phyloP scores from a whole-genome alignment of 1,140 invertebrate genomes.

The Hylaeus anthracinus region DNA sequence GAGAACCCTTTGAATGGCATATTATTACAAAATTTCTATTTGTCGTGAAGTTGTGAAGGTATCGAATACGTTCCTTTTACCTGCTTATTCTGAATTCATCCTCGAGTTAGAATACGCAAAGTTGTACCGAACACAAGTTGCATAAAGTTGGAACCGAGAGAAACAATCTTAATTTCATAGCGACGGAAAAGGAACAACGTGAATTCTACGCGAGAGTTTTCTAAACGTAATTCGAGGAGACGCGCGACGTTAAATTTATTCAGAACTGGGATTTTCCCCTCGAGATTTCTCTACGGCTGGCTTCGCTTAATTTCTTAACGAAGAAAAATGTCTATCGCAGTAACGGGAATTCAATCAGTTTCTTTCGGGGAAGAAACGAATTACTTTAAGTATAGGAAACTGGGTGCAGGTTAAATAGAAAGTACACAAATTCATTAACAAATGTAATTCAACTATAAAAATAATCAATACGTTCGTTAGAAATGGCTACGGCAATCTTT shows the following conservation, averaged over 20 bases:
- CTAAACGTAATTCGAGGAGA: slow-evolving; percentile 43
- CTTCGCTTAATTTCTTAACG: slow-evolving; percentile 24
- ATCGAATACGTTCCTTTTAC: too few relatives aligned
- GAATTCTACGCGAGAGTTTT: slow-evolving; percentile 37
- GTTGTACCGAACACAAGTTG: too few relatives aligned
- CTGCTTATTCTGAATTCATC: not conserved
- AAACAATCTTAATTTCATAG: not conserved
- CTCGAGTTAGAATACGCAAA: not conserved
- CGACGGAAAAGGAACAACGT: not conserved
- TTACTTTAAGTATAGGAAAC: slow-evolving; percentile 25
- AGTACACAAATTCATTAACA: not conserved
- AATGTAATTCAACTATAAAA: not conserved
- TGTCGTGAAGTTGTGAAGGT: too few relatives aligned
- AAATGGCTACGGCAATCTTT: too few relatives aligned
- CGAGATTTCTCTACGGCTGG: slow-evolving; percentile 26
- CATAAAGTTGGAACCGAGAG: not conserved
- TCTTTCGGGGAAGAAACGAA: slow-evolving; percentile 33
- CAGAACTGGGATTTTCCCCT: slow-evolving; percentile 33
- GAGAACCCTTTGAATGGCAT: too few relatives aligned
- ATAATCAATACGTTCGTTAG: too few relatives aligned
- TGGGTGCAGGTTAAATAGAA: not conserved
- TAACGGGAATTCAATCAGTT: slow-evolving; percentile 31
- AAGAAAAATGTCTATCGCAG: slow-evolving; percentile 44
- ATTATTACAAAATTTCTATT: too few relatives aligned
- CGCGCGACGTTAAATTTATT: slow-evolving; percentile 50